Evolutionary conservation across 2,888 invertebrate genomes (phyloP), one percentile per base, ranked within the genome.

Genomic region (Caenorhabditis macrosperma): DNA sequence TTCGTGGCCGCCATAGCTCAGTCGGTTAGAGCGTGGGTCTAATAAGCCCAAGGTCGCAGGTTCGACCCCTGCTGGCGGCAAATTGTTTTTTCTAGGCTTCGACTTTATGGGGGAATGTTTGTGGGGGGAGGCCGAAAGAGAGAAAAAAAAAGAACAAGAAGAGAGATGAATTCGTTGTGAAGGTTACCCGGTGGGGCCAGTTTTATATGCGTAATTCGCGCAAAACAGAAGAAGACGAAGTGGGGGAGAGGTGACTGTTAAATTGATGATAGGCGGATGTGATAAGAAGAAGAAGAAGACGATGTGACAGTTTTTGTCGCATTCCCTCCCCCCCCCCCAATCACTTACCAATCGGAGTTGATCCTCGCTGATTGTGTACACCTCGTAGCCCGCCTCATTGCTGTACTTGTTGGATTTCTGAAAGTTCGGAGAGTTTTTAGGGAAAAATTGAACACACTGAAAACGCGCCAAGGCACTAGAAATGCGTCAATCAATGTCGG

Each of bases 11-110:
- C 85, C 84, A 87, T 88, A 88, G 88, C 88, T 88, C 88, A 88
- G 88, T 88, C 86, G 88, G 88, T 88, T 88, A 88, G 88, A 88
- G 88, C 88, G 88, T 88, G 87, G 88, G 88, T 88, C 88, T 89
- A 89, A 88, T 88, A 88, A 88, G 88, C 88, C 88, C 87, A 88
- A 88, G 88, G 87, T 88, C 88, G 85, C 86, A 88, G 88, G 88
- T 88, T 88, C 88, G 88, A 89, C 87, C 88, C 87, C 88, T 88
- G 85, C 85, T 86, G 84, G 86, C 86, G 88, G 88, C 88, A 89
- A 86, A 87, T 69, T 30, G 55, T 82, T 86, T 88, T 85, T 78
- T 10, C 9, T n/a, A n/a, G n/a, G 44, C 44, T 17, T 38, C 2
- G 38, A 12, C 38, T 38, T 12, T 38, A 12, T 5, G 15, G 9